Conservation (phyloP, 1,140 invertebrate species). For the Cherax quadricarinatus region DNA sequence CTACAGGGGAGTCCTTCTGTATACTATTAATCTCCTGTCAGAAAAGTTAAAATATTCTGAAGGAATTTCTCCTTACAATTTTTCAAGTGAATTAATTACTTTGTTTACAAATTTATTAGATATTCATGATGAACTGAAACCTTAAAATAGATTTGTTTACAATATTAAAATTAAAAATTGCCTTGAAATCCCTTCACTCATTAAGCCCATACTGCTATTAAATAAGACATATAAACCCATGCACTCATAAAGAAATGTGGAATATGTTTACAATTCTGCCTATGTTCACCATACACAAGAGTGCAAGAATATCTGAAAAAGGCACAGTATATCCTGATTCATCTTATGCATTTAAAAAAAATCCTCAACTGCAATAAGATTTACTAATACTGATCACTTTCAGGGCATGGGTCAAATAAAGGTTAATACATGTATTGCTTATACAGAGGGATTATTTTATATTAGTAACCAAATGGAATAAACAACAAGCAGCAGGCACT, state of each 20-base stretch:
- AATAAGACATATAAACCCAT: conserved; percentile 1
- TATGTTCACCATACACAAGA: background rate
- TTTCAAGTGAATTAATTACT: no score
- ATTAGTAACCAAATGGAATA: conserved; percentile 9
- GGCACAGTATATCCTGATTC: background rate
- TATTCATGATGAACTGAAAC: background rate
- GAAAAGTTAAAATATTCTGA: no score
- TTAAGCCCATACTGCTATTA: background rate
- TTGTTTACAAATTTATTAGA: no score
- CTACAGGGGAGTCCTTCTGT: no score
- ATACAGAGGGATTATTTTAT: background rate
- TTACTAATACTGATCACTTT: background rate
- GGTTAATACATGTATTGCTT: background rate
- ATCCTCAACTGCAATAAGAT: background rate
- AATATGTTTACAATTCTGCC: background rate
- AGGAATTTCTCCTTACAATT: no score
- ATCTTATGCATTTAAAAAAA: background rate
- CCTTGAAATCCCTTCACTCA: background rate
- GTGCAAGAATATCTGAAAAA: background rate
- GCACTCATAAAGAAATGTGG: background rate
- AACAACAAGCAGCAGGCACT: conserved; percentile 5
- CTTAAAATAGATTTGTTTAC: background rate
- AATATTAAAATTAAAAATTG: background rate
- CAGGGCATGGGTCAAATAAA: background rate
- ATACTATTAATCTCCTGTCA: no score